Base-by-base conservation (phyloP, 2,113 vertebrate species). In the Tragelaphus imberbis region DNA sequence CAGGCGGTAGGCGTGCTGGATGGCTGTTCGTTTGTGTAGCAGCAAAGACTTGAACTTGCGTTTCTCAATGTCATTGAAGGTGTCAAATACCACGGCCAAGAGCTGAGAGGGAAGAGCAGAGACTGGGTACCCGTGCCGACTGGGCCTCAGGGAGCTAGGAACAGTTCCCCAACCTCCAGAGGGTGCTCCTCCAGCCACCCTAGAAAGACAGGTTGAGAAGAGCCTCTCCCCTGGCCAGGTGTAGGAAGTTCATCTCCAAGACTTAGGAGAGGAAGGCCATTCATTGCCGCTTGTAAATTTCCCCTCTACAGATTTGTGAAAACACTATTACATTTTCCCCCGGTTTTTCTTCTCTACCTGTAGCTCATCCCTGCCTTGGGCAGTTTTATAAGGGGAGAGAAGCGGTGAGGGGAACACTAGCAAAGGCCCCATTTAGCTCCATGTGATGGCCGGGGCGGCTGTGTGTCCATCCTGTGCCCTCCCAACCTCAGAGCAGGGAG, bases 1-100 rank as follows among this genome's bases (percentile, higher is more conserved):
- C 95, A 99, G 98, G 95, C 98, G 98, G 97, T 99, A 99, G 49
- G 99, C 99, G 0, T 99, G 99, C 97, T 99, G 99, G 6, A 99
- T 99, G 85, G 99, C 99, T 0, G 99, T 99, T 87, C 99, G 99
- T 96, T 99, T 99, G 98, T 99, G 99, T 96, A 99, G 99, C 97
- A 99, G 98, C 96, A 99, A 98, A 14, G 99, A 99, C 98, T 99
- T 99, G 97, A 99, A 99, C 98, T 99, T 99, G 99, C 98, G 99
- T 98, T 99, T 99, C 98, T 99, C 99, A 0, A 99, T 99, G 59
- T 99, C 99, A 15, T 99, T 99, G 98, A 99, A 99, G 2, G 99
- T 99, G 98, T 99, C 99, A 1, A 99, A 99, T 91, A 99, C 99
- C 8, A 99, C 99, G 0, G 99, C 99, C 61, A 99, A 98, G 61